These are phyloP conservation scores for Koerneria pararmatus DNA, from an alignment of 2,888 invertebrate species.

Conservation along the genomic window DNA sequence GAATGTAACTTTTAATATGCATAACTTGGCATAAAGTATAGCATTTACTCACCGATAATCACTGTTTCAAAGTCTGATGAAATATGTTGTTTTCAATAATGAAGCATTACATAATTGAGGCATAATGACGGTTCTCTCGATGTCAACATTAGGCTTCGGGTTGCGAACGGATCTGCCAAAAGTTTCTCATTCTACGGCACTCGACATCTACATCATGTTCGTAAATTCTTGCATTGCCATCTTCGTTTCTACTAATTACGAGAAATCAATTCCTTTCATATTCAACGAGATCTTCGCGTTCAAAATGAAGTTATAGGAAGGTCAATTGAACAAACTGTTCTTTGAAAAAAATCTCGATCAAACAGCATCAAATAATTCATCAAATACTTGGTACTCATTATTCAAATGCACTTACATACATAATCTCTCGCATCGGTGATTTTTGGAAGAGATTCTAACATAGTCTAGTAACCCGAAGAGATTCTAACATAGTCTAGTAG, in stretches of 20 bases:
- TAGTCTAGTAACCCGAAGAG: no score
- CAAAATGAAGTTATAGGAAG: background rate
- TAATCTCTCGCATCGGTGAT: no score
- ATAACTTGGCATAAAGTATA: no score
- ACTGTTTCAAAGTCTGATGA: background rate
- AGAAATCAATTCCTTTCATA: background rate
- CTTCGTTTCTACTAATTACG: background rate
- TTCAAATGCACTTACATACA: no score
- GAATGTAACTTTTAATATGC: no score
- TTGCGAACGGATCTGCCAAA: constrained; percentile 78
- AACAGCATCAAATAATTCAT: no score
- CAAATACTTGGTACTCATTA: no score
- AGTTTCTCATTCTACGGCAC: constrained; percentile 80
- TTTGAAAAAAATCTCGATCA: no score
- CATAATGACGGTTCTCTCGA: constrained; percentile 78
- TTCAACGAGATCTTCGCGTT: background rate
- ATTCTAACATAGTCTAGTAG: no score
- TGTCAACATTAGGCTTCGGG: constrained; percentile 74
- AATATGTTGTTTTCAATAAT: background rate
- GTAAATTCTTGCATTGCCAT: constrained; percentile 10
- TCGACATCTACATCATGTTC: constrained; percentile 76
- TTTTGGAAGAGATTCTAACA: no score
- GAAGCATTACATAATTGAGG: constrained; percentile 63
- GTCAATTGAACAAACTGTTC: no score
- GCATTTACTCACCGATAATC: no score